Base-by-base conservation (phyloP, 1,140 invertebrate species). In the Drosophila kanapiae region DNA sequence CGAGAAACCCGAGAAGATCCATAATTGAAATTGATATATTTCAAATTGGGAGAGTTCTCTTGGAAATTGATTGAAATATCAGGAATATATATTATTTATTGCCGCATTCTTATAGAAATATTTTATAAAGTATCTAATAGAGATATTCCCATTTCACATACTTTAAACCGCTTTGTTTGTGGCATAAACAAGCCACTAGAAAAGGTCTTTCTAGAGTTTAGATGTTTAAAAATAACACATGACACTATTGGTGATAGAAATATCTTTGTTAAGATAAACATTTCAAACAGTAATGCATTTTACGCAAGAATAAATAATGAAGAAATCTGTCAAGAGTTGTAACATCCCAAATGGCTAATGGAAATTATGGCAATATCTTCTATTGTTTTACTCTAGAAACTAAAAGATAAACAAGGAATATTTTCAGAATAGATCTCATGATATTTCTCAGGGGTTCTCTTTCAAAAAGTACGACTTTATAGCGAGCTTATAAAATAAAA, bases 1-100 rank as follows among this genome's bases (percentile, higher is more conserved):
- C 1, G 23, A 10, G 67, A 54, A 70, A 70, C 48, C 38, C 6
- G 48, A 70, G 67, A 53, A 42, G 31, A 33, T 47, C 48, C 48
- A 11, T 10, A 3, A 4, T 29, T 67, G 62, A 54, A 70, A 70
- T 54, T 23, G 48, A 70, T 70, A 70, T 70, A 70, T 68, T 54
- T 68, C 48, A 14, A 70, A 54, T 70, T 45, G 48, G 31, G 0
- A 54, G 11, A 53, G 7, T 31, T 37, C 51, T 5, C 16, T 37
- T 3, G 16, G 10, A 35, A 35, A 37, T 37, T 35, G 1, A 53
- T 35, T 18, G 33, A 37, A 23, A 37, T 56, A 18, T 38, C 18
- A 53, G 23, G 23, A 18, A 11, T 4, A 27, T 10, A 13, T 8
- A 11, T 31, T 13, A 23, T 45, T 23, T 6, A 18, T 13, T 23